Conservation (phyloP, 2,113 vertebrate genomes). For the Zootoca vivipara region DNA sequence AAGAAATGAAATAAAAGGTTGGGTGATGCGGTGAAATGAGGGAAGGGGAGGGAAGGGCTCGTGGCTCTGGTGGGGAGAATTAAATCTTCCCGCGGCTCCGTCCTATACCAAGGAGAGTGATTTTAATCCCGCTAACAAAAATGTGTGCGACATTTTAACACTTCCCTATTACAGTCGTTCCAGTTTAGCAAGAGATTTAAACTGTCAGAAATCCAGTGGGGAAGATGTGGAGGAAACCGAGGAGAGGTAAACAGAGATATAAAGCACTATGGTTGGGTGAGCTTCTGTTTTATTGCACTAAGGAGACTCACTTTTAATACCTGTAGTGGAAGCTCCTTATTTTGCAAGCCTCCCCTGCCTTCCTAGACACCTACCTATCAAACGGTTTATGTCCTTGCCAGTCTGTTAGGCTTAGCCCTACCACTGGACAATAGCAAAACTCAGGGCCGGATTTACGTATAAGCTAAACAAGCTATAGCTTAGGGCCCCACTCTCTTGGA, state of each 20-base stretch:
- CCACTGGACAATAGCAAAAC: no score
- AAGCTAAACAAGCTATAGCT: no score
- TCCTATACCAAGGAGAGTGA: conserved; percentile 40
- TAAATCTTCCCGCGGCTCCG: conserved; percentile 41
- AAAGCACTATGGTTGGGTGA: not conserved
- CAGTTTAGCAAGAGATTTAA: not conserved
- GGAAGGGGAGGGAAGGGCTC: not conserved
- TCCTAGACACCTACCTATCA: not conserved
- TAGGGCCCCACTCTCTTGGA: no score
- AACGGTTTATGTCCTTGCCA: not conserved
- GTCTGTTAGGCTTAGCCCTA: not conserved
- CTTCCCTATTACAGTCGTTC: not conserved
- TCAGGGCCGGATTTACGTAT: no score
- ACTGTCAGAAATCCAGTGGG: conserved; percentile 9
- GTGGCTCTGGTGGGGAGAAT: conserved; percentile 50
- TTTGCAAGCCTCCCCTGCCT: not conserved
- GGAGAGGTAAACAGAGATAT: not conserved
- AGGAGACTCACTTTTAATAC: not conserved
- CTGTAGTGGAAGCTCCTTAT: not conserved
- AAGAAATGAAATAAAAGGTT: conserved; percentile 51
- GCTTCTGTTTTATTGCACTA: not conserved
- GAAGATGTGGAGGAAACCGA: not conserved
- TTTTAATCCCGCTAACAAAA: conserved; percentile 28
- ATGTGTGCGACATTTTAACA: not conserved
- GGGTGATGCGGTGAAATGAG: no score